Evolutionary conservation across 2,888 invertebrate species (phyloP).

Genomic region (Tetragnatha montana): DNA sequence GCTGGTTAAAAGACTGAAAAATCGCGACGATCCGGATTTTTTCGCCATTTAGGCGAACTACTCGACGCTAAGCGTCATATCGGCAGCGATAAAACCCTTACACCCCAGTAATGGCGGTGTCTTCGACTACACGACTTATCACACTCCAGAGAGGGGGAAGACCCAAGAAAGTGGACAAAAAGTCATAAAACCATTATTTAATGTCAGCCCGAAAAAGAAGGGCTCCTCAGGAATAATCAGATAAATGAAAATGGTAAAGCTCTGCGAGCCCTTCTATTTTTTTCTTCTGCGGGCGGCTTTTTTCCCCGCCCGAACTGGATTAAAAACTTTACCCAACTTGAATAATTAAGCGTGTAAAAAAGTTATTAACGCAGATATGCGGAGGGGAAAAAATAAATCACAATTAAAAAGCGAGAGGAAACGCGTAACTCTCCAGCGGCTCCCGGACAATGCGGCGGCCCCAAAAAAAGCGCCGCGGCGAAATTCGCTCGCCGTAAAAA

Average conservation of each 20-base stretch:
- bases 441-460: conserved; percentile 33
- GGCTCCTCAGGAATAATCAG: conserved; percentile 53
- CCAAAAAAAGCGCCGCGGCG: conserved; percentile 50
- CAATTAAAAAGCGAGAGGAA: conserved; percentile 56
- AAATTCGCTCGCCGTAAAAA: conserved; percentile 49
- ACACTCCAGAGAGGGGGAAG: conserved; percentile 15
- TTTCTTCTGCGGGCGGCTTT: neutral
- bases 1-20: neutral
- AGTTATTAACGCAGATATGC: conserved; percentile 63
- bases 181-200: conserved; percentile 64
- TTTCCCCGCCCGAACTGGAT: neutral
- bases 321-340: conserved; percentile 57
- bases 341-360: conserved; percentile 66
- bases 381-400: conserved; percentile 61
- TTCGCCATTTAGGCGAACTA: conserved; percentile 20
- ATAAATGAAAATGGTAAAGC: conserved; percentile 59
- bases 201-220: conserved; percentile 48
- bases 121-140: conserved; percentile 27
- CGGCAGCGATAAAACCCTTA: conserved; percentile 42
- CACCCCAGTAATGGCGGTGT: conserved; percentile 39
- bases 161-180: conserved; percentile 49
- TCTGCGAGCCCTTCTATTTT: neutral
- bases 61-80: conserved; percentile 38
- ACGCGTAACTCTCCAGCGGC: conserved; percentile 24
- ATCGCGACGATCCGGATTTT: neutral